Conservation (phyloP, 2,888 invertebrate species). For the Folsomia manolachei region DNA sequence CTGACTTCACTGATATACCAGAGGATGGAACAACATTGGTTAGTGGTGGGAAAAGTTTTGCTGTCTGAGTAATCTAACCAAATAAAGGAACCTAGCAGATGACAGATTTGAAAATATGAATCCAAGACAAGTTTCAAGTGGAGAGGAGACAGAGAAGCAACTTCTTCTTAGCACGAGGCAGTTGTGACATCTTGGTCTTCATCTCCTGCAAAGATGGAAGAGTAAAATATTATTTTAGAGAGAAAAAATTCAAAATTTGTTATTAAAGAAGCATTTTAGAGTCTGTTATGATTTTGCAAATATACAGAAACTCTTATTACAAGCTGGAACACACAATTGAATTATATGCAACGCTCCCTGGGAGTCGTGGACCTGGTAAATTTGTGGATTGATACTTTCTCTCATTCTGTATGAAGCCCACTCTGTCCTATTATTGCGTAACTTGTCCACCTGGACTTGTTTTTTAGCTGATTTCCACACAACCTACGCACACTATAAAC, state of each 20-base stretch:
- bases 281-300: no score
- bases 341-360: no score
- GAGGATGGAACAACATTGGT: neutral
- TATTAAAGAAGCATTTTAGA: no score
- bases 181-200: neutral
- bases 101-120: conserved; percentile 51
- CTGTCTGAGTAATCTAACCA: conserved; percentile 22
- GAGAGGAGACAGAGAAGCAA: neutral
- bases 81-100: conserved; percentile 40
- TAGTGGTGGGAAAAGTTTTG: conserved; percentile 15
- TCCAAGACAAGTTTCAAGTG: neutral
- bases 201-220: neutral
- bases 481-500: neutral
- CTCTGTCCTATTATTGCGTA: neutral
- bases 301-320: neutral
- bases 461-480: neutral
- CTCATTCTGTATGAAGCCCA: neutral
- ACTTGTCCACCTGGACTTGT: neutral
- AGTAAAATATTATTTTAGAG: neutral
- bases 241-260: conserved; percentile 27
- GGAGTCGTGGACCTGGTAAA: no score
- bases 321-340: neutral
- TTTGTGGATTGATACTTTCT: no score
- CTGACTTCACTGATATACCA: neutral
- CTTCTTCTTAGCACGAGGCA: no score